Percentiles rank a stretch among this genome's conserved stretches.
Evolutionary conservation across 2,888 invertebrate genomes (phyloP).

Genomic region (Drepanosiphum platanoidis): DNA sequence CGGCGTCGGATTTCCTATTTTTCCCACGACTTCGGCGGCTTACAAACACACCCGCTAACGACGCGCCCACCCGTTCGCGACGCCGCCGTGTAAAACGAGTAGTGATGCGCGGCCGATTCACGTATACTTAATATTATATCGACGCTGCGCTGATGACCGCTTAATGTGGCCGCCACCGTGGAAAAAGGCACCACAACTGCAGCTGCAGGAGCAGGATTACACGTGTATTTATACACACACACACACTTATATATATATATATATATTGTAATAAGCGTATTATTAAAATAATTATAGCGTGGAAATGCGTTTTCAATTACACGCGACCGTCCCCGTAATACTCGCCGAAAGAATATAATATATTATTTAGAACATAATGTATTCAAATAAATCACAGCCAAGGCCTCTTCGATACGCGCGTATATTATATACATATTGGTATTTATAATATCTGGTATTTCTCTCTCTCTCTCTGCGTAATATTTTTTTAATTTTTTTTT

Average conservation of each 20-base stretch:
- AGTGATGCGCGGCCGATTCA: neutral
- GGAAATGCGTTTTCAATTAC: neutral
- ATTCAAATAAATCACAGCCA: neutral
- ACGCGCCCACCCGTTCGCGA: no score
- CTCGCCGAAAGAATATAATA: neutral
- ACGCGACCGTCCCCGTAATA: neutral
- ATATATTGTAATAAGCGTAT: neutral
- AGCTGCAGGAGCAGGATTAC: no score
- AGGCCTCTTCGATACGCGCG: neutral
- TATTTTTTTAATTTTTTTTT: no score
- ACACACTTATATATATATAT: no score
- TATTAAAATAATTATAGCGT: conserved; percentile 27
- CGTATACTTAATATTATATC: no score
- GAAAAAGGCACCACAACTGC: neutral
- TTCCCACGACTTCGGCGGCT: no score
- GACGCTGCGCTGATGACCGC: conserved; percentile 4
- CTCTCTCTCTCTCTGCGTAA: no score
- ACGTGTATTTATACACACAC: no score
- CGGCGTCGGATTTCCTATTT: no score
- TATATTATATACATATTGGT: no score
- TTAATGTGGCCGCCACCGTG: neutral
- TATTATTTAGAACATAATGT: neutral
- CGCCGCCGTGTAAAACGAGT: conserved; percentile 30
- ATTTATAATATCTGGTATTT: no score
- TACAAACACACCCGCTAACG: no score